These are phyloP conservation scores for Mongoloraphidia duomilia DNA, from an alignment of 2,888 invertebrate genomes.

Conservation along the genomic window DNA sequence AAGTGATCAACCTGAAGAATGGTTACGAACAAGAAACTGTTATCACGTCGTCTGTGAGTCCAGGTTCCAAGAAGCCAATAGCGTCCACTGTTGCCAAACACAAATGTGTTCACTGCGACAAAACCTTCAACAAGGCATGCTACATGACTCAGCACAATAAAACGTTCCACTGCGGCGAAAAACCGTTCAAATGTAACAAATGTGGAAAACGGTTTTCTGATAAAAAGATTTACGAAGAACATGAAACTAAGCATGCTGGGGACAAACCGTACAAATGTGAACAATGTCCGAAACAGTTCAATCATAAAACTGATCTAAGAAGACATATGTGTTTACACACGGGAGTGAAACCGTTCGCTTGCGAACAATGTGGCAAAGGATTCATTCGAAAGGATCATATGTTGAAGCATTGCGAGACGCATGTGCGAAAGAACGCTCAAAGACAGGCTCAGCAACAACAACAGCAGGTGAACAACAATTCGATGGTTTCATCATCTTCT, in stretches of 20 bases:
- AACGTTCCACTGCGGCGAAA: conserved; percentile 74
- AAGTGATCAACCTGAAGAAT: conserved; percentile 10
- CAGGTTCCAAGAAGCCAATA: conserved; percentile 3
- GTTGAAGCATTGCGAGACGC: conserved; percentile 75
- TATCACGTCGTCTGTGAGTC: conserved; percentile 7
- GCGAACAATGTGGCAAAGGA: conserved; percentile 70
- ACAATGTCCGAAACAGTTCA: conserved; percentile 75
- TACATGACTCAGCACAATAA: conserved; percentile 85
- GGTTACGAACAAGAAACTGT: conserved; percentile 7
- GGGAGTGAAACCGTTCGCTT: conserved; percentile 71
- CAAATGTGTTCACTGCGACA: conserved; percentile 71
- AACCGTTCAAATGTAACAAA: conserved; percentile 69
- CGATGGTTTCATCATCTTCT: conserved; percentile 12
- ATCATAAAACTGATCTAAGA: conserved; percentile 78
- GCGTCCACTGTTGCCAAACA: conserved; percentile 24
- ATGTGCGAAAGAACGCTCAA: conserved; percentile 39
- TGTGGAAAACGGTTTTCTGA: conserved; percentile 75
- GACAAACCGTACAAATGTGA: conserved; percentile 80
- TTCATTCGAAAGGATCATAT: conserved; percentile 86
- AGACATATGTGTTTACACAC: conserved; percentile 78
- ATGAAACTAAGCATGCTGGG: conserved; percentile 62
- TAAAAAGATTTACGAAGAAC: conserved; percentile 55
- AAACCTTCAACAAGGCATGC: conserved; percentile 72
- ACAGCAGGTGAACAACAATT: conserved; percentile 13
- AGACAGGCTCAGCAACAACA: conserved; percentile 11